Evolutionary conservation across 2,888 invertebrate species (phyloP).

Genomic region (Alentia gelatinosa): DNA sequence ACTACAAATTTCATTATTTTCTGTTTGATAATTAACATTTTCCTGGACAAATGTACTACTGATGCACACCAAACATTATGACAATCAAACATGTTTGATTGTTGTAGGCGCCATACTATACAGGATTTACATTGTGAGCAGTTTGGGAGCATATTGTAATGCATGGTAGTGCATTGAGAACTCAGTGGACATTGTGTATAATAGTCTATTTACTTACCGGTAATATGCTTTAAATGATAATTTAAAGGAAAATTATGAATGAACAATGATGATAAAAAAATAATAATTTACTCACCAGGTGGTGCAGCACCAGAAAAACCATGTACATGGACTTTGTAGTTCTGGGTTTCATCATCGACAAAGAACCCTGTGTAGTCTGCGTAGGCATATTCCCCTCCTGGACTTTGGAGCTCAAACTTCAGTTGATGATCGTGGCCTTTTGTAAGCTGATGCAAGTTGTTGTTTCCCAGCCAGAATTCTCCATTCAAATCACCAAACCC

Average conservation of each 20-base stretch:
- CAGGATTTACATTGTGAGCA: not conserved
- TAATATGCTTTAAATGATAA: not conserved
- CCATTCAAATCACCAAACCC: constrained; percentile 89
- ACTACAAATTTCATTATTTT: too few species aligned
- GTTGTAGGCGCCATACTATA: not conserved
- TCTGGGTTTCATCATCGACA: not conserved
- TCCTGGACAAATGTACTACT: too few species aligned
- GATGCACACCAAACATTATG: too few species aligned
- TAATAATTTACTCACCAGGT: not conserved
- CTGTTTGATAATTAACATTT: too few species aligned
- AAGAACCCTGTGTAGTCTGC: not conserved
- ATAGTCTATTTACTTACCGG: not conserved
- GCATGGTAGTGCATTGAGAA: not conserved
- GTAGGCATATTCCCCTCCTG: not conserved
- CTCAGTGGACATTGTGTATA: not conserved
- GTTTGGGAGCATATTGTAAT: not conserved
- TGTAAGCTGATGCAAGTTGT: constrained; percentile 90
- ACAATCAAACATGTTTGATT: too few species aligned
- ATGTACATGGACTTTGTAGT: not conserved
- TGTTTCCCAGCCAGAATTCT: constrained; percentile 95
- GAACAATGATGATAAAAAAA: not conserved
- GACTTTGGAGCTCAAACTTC: not conserved
- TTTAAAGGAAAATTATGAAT: not conserved
- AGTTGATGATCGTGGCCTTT: constrained; percentile 31
- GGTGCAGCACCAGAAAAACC: not conserved